Evolutionary conservation across 2,113 vertebrate genomes (phyloP), one percentile per base, ranked within the genome.

Genomic region (Drymodes brunneopygia): DNA sequence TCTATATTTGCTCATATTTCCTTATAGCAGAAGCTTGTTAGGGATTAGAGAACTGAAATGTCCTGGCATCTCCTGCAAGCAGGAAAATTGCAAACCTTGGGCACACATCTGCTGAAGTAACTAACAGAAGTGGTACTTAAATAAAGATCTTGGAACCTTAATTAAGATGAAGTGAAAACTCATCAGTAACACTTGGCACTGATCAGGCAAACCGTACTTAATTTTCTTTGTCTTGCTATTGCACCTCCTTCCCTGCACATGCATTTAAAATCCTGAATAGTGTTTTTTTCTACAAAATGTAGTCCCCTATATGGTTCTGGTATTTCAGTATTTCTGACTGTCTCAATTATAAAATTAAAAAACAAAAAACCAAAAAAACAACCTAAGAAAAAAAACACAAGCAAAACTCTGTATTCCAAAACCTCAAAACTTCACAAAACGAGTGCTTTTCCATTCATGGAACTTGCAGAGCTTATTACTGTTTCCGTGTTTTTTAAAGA

Each of bases 391-490:
- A 11, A 20, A 33, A 33, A 16, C n/a, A 24, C 18, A 73, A 57
- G n/a, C 45, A 58, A n/a, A 42, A 18, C 38, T 62, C 23, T 85
- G 38, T 71, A 29, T 89, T 67, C 67, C 45, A 35, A 81, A 81
- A 24, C 77, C 69, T 84, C 84, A 80, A 57, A 51, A 80, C n/a
- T 75, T 67, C 66, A 48, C 28, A 11, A 69, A 82, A 88, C 0
- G 9, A 92, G 47, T 84, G 57, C 23, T 95, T 95, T 96, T 86
- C 90, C 79, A 74, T 80, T 94, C 67, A 62, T 80, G 67, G 85
- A 87, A 82, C 54, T 78, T 90, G 23, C 33, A 80, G 53, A 90
- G 61, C 62, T 92, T 70, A 51, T 79, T 82, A 64, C 31, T 48
- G 9, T 81, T 94, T 94, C 80, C 67, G 44, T 82, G 27, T 77